phyloP scores from a whole-genome alignment of 2,888 invertebrate species.

The Orgyia antiqua region DNA sequence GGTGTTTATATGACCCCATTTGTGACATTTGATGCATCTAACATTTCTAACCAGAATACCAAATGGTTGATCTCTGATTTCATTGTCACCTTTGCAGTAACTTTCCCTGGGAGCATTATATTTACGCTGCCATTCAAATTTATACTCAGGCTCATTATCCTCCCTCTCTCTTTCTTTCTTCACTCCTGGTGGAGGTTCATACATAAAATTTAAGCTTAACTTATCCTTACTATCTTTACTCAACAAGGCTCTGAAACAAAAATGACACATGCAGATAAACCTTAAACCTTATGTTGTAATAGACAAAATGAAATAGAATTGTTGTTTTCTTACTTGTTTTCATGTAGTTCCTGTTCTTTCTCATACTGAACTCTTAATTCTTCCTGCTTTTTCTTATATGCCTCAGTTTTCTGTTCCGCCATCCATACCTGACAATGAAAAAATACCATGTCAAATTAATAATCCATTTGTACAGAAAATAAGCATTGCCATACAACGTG shows the following conservation, averaged over 20 bases:
- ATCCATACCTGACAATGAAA: conserved; percentile 91
- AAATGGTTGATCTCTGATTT: conserved; percentile 98
- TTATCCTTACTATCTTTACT: conserved; percentile 99
- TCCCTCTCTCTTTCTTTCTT: conserved; percentile 94
- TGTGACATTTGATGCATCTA: conserved; percentile 98
- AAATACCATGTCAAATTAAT: neutral
- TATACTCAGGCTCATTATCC: conserved; percentile 96
- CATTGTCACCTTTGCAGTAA: conserved; percentile 98
- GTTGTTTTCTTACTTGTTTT: conserved; percentile 86
- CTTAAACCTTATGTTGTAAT: too few relatives aligned
- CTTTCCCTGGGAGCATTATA: conserved; percentile 99
- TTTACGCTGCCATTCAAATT: conserved; percentile 99
- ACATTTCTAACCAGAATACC: conserved; percentile 98
- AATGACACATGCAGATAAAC: neutral
- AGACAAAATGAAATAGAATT: too few relatives aligned
- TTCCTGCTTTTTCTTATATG: conserved; percentile 98
- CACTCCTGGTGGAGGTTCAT: conserved; percentile 98
- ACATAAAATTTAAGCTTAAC: conserved; percentile 98
- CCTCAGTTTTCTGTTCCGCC: conserved; percentile 98
- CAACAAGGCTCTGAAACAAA: conserved; percentile 86
- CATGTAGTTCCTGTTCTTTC: conserved; percentile 98
- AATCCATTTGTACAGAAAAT: too few relatives aligned
- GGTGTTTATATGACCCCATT: conserved; percentile 99
- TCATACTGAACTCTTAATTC: conserved; percentile 98
- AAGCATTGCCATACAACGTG: too few relatives aligned